Evolutionary conservation across 2,888 invertebrate species (phyloP).

Genomic region (Neoaliturus tenellus): DNA sequence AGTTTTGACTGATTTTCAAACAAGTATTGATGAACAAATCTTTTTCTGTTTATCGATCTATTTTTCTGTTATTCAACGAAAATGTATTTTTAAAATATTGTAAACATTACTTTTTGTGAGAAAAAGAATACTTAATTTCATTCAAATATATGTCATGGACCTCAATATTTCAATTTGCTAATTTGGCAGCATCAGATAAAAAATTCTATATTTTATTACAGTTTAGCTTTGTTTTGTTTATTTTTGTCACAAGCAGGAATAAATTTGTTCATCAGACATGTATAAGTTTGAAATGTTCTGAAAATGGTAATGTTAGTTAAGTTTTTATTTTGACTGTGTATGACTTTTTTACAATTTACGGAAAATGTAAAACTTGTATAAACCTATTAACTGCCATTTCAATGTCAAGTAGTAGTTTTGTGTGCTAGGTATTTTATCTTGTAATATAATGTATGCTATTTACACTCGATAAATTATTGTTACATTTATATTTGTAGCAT

Average conservation of each 20-base stretch:
- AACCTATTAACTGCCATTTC: neutral
- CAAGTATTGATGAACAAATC: conserved; percentile 1
- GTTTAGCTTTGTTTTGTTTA: too few species aligned
- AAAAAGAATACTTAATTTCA: too few species aligned
- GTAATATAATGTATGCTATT: neutral
- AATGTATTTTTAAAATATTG: too few species aligned
- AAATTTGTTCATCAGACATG: neutral
- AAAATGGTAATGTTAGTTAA: neutral
- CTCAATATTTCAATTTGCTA: too few species aligned
- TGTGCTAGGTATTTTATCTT: neutral
- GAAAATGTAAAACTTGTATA: conserved; percentile 4
- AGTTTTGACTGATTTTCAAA: conserved; percentile 36
- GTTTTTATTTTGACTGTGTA: neutral
- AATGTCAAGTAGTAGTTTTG: neutral
- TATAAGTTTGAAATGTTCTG: neutral
- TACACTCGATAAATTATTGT: neutral
- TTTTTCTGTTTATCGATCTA: neutral
- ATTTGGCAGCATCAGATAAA: too few species aligned
- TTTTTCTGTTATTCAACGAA: too few species aligned
- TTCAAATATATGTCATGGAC: too few species aligned
- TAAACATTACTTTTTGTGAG: too few species aligned
- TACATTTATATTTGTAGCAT: conserved; percentile 11
- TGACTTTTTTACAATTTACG: neutral
- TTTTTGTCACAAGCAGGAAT: neutral
- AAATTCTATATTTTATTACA: too few species aligned